Percentiles rank a stretch among this genome's conserved stretches.
These are phyloP conservation scores for Margarornis squamiger DNA, from an alignment of 2,797 vertebrate genomes.

Conservation along the genomic window DNA sequence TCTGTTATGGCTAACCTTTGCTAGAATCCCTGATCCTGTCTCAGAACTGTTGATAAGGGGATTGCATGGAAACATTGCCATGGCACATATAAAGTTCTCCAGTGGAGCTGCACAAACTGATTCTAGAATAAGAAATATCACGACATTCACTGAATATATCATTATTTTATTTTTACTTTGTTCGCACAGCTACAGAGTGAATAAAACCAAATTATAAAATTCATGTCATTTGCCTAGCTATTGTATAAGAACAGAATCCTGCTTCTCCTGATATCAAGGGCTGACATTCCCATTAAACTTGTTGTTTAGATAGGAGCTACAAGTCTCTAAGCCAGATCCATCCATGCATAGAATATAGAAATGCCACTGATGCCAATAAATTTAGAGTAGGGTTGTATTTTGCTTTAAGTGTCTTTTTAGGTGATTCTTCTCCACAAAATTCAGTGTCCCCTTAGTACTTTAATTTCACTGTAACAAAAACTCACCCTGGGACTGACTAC, in stretches of 20 bases:
- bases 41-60: neutral
- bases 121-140: neutral
- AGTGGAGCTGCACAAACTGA: neutral
- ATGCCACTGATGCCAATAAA: neutral
- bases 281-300: neutral
- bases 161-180: neutral
- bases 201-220: constrained; percentile 24
- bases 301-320: neutral
- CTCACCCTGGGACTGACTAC: neutral
- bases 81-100: neutral
- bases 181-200: neutral
- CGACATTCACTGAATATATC: neutral
- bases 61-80: neutral
- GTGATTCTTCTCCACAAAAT: neutral
- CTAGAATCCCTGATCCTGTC: neutral
- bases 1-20: neutral
- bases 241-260: neutral
- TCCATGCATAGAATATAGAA: neutral
- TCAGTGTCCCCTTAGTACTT: neutral
- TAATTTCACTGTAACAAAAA: neutral
- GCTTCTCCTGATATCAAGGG: neutral
- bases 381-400: neutral
- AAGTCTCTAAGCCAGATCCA: neutral
- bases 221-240: neutral
- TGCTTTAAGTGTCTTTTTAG: neutral